Evolutionary conservation across 2,797 vertebrate genomes (phyloP).

Genomic region (Buphagus erythrorhynchus): DNA sequence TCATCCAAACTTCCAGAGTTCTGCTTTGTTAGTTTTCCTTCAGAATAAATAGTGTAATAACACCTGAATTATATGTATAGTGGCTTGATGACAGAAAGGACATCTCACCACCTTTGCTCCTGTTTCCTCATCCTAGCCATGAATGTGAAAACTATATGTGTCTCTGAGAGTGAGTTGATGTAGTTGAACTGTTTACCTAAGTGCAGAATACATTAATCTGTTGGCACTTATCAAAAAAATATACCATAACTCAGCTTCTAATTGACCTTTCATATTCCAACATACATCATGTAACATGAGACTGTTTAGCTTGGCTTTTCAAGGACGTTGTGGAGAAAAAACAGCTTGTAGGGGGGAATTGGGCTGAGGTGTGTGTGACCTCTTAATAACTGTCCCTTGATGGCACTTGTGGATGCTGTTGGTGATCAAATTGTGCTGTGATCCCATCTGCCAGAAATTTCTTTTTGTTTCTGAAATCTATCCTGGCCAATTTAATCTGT

Average conservation of each 20-base stretch:
- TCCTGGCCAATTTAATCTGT: neutral
- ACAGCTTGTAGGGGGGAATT: neutral
- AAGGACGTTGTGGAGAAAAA: neutral
- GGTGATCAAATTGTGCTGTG: neutral
- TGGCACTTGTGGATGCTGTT: neutral
- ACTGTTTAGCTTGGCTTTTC: neutral
- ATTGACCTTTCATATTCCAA: conserved; percentile 10
- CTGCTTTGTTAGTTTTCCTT: neutral
- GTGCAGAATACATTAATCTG: conserved; percentile 8
- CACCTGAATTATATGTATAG: neutral
- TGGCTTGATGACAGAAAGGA: neutral
- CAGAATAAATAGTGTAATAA: neutral
- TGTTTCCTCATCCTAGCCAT: neutral
- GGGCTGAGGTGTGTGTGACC: neutral
- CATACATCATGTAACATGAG: neutral
- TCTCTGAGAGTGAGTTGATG: neutral
- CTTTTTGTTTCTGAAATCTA: neutral
- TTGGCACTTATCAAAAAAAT: neutral
- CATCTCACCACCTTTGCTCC: neutral
- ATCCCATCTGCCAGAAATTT: neutral
- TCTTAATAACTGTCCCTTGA: neutral
- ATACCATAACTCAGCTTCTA: conserved; percentile 9
- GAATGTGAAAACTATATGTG: neutral
- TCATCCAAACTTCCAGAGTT: neutral
- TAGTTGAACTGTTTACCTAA: conserved; percentile 16